These are phyloP conservation scores for Rachycentron canadum DNA, from an alignment of 2,797 vertebrate species.

Conservation along the genomic window DNA sequence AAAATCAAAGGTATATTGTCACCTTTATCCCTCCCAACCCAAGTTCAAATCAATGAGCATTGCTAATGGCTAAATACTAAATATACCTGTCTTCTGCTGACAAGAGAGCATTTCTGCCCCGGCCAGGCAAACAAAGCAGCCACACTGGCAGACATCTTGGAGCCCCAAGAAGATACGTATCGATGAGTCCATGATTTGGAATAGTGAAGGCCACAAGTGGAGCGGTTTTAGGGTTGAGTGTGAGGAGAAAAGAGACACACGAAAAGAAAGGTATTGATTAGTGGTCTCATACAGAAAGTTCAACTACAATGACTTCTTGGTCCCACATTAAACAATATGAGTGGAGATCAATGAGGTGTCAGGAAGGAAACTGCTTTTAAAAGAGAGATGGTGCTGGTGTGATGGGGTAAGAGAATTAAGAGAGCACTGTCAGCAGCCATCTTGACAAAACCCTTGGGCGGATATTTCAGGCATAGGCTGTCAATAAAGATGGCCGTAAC, in stretches of 20 bases:
- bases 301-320: constrained; percentile 49
- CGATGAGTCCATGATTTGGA: constrained; percentile 59
- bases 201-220: constrained; percentile 30
- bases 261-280: constrained; percentile 63
- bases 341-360: constrained; percentile 56
- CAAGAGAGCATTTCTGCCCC: constrained; percentile 50
- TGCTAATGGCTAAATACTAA: constrained; percentile 73
- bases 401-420: not conserved
- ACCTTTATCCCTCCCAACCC: constrained; percentile 52
- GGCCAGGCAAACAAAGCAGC: constrained; percentile 23
- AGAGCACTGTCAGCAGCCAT: not conserved
- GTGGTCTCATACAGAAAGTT: constrained; percentile 40
- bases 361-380: constrained; percentile 32
- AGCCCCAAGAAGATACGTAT: constrained; percentile 58
- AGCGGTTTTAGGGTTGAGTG: constrained; percentile 28
- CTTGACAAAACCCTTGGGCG: no score
- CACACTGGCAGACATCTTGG: constrained; percentile 54
- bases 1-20: constrained; percentile 40
- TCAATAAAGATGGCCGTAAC: no score
- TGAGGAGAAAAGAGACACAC: constrained; percentile 28
- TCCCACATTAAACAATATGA: constrained; percentile 60
- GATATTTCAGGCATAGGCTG: no score
- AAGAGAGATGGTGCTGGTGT: constrained; percentile 10
- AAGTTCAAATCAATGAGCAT: constrained; percentile 68
- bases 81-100: constrained; percentile 64